Base-by-base conservation (phyloP, 2,888 invertebrate genomes). In the Drosophila ezoana region DNA sequence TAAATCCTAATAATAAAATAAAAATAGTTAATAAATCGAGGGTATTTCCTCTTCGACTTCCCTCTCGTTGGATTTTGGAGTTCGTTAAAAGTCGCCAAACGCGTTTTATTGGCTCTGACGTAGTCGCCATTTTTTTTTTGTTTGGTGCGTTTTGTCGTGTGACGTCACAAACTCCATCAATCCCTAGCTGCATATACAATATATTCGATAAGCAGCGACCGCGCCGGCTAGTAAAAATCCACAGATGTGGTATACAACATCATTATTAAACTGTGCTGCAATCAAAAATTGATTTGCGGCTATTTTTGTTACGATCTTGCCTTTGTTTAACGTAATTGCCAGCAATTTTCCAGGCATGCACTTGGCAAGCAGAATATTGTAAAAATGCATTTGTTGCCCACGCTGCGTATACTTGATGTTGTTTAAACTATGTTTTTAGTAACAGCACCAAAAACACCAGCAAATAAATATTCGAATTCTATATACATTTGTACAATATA, bases 381-480 rank as follows among this genome's bases (percentile, higher is more conserved):
- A 18, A 68, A 61, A 74, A 58, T 87, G 58, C 64, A 86, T 64
- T 28, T 16, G 38, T 41, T 41, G 77, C 80, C 77, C 79, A 87
- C 88, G 86, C 68, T 35, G 52, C 62, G 67, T 64, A 76, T 53
- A 67, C 67, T 72, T 74, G 62, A 80, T 83, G 64, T 72, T 73
- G 76, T 71, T 71, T 82, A 75, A 77, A 77, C 58, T 13, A 57
- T 75, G 64, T 35, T 72, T 82, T 62, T 75, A 67, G 83, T 72
- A 66, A 37, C 60, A 59, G 53, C 70, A 60, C 73, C 28, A 79
- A 57, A 53, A 62, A 59, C 69, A 61, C 48, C 28, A 53, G 54
- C 23, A 67, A 74, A 69, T 71, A 79, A 72, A 71, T 71, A 60
- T 57, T 61, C 44, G 62, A 53, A 62, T 28, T 28, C 52, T 58